Evolutionary conservation across 2,113 vertebrate genomes (phyloP).

Genomic region (Hylia prasina): DNA sequence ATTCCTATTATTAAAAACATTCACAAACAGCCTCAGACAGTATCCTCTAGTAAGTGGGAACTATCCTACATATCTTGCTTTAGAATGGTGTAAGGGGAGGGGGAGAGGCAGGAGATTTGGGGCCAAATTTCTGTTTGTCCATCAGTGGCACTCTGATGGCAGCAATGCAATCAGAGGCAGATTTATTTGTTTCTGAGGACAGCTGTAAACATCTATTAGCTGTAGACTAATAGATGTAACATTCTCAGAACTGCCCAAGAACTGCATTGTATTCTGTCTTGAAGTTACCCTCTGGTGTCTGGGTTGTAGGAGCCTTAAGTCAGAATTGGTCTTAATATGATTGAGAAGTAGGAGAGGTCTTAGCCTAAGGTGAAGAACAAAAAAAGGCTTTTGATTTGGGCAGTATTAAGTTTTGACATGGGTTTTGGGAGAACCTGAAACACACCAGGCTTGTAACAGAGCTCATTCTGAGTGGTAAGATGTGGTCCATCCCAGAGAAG

Average conservation of each 20-base stretch:
- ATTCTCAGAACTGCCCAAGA: neutral
- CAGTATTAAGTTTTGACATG: neutral
- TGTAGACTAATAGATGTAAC: neutral
- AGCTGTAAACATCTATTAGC: neutral
- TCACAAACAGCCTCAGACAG: neutral
- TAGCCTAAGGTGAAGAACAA: neutral
- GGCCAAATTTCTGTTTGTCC: neutral
- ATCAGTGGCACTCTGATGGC: neutral
- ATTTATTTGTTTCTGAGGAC: neutral
- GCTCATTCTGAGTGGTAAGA: neutral
- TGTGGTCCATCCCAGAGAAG: neutral
- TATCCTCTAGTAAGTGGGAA: neutral
- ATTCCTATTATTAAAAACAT: neutral
- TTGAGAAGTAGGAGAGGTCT: neutral
- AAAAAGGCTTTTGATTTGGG: neutral
- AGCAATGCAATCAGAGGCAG: neutral
- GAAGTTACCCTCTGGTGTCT: neutral
- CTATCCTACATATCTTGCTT: neutral
- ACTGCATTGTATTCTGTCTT: neutral
- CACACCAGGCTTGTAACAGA: neutral
- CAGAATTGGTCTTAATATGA: neutral
- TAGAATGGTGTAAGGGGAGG: neutral
- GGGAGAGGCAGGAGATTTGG: neutral
- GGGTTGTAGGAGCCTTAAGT: accelerated
- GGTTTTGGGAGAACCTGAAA: neutral